phyloP scores from a whole-genome alignment of 2,888 invertebrate species.

The Trichopria drosophilae region DNA sequence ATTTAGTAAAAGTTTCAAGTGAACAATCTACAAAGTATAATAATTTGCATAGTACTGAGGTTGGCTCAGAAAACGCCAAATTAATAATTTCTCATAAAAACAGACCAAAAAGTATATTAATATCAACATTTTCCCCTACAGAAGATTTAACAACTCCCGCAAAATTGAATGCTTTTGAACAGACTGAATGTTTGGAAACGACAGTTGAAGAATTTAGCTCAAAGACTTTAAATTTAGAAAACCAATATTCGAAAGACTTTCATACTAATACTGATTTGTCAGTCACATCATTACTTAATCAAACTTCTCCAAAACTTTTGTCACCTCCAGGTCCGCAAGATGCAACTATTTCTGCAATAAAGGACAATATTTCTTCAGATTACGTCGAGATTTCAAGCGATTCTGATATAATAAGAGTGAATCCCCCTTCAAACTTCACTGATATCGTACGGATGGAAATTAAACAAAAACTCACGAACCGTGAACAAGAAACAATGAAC shows the following conservation, averaged over 20 bases:
- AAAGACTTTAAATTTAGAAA: slow-evolving; percentile 49
- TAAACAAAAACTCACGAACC: slow-evolving; percentile 48
- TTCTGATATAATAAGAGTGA: slow-evolving; percentile 39
- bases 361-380: slow-evolving; percentile 49
- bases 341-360: slow-evolving; percentile 48
- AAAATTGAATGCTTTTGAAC: slow-evolving; percentile 48
- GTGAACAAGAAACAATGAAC: slow-evolving; percentile 45
- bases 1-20: slow-evolving; percentile 45
- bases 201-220: slow-evolving; percentile 35
- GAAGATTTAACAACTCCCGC: slow-evolving; percentile 38
- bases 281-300: too few relatives aligned
- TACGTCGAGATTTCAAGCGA: slow-evolving; percentile 37
- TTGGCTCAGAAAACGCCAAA: slow-evolving; percentile 47
- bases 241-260: slow-evolving; percentile 45
- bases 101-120: slow-evolving; percentile 44
- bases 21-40: slow-evolving; percentile 56
- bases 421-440: slow-evolving; percentile 44
- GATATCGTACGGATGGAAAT: slow-evolving; percentile 51
- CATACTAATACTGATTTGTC: too few relatives aligned
- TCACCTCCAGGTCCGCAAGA: slow-evolving; percentile 49
- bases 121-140: slow-evolving; percentile 50
- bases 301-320: slow-evolving; percentile 39
- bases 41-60: slow-evolving; percentile 48
- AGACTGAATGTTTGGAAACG: slow-evolving; percentile 36
- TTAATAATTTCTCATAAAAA: slow-evolving; percentile 45